Conservation (phyloP, 2,113 vertebrate genomes). For the Scopus umbretta region DNA sequence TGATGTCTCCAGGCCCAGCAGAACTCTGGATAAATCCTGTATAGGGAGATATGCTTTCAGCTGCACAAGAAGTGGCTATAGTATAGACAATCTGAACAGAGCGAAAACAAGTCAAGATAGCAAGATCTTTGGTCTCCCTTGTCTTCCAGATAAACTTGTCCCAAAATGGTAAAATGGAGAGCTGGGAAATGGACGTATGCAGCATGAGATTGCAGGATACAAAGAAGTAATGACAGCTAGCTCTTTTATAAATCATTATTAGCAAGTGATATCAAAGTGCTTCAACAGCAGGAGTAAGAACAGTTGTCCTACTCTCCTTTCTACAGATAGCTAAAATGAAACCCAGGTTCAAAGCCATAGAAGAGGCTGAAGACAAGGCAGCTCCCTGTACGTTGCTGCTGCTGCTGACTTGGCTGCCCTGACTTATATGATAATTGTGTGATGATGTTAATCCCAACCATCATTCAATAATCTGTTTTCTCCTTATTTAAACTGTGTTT, state of each 20-base stretch:
- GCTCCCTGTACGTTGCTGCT: rapidly evolving
- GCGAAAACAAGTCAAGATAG: neutral
- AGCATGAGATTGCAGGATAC: neutral
- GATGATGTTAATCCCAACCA: neutral
- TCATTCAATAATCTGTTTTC: neutral
- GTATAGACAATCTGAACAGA: neutral
- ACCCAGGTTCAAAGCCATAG: neutral
- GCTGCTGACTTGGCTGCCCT: neutral
- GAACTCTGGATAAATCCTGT: neutral
- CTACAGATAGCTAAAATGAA: neutral
- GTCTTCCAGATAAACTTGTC: neutral
- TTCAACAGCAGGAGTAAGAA: neutral
- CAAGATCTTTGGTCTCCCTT: neutral
- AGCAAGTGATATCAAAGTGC: neutral
- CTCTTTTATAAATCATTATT: neutral
- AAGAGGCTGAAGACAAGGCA: neutral
- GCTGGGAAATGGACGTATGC: neutral
- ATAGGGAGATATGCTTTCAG: neutral
- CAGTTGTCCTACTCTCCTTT: neutral
- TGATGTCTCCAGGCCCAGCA: neutral
- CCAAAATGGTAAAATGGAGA: neutral
- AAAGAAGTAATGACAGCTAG: neutral
- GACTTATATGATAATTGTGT: neutral
- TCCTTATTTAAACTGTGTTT: neutral
- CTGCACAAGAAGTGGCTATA: neutral